phyloP scores from a whole-genome alignment of 2,113 vertebrate species.

The Meriones unguiculatus region DNA sequence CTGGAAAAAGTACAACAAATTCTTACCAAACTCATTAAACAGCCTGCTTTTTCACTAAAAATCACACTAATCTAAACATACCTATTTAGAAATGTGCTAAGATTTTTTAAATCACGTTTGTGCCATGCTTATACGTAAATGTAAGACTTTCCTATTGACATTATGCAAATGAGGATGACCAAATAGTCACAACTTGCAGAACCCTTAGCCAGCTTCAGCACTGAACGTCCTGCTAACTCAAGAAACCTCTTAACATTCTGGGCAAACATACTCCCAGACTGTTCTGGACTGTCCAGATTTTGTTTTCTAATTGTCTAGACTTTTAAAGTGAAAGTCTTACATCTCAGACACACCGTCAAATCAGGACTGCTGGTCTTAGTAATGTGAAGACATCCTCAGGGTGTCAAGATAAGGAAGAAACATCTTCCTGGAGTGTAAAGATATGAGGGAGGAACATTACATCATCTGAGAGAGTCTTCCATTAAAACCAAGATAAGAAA shows the following conservation, averaged over 20 bases:
- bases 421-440: not conserved
- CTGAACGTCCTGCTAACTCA: not conserved
- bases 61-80: not conserved
- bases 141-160: not conserved
- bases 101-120: not conserved
- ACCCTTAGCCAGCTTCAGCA: not conserved
- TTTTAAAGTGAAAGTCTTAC: not conserved
- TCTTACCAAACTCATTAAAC: not conserved
- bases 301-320: not conserved
- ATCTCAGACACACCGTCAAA: not conserved
- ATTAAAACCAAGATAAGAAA: conserved; percentile 45
- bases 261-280: not conserved
- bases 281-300: not conserved
- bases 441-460: not conserved
- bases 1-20: not conserved
- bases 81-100: not conserved
- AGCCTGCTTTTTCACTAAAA: not conserved
- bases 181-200: not conserved
- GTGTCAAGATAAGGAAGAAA: conserved; percentile 60
- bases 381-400: not conserved
- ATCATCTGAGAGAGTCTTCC: conserved; percentile 30
- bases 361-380: not conserved
- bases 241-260: not conserved
- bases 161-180: not conserved
- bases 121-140: not conserved